Evolutionary conservation across 2,113 vertebrate genomes (phyloP).

Genomic region (Trachemys scripta): DNA sequence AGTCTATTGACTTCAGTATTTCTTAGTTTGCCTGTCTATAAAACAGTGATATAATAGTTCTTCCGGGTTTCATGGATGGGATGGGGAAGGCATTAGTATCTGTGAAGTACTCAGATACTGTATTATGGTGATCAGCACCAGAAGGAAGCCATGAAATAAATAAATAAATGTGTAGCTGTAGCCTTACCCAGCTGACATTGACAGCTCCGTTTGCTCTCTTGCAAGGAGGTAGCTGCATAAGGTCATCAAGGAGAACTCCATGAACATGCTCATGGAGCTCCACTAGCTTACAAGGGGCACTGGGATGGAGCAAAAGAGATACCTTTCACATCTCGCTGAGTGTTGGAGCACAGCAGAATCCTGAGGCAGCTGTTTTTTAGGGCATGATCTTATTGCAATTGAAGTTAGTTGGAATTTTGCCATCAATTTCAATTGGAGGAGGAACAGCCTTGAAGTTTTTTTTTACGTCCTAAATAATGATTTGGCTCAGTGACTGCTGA

Average conservation of each 20-base stretch:
- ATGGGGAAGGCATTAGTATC: not conserved
- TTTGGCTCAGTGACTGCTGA: not conserved
- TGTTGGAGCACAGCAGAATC: fast-evolving
- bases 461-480: not conserved
- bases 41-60: not conserved
- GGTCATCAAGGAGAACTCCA: too few relatives aligned
- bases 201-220: not conserved
- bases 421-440: not conserved
- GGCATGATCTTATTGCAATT: not conserved
- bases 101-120: not conserved
- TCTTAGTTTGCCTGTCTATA: not conserved
- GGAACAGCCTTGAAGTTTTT: not conserved
- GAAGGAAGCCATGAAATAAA: fast-evolving
- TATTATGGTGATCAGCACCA: not conserved
- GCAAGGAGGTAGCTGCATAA: not conserved
- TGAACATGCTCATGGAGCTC: not conserved
- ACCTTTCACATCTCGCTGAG: fast-evolving
- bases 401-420: not conserved
- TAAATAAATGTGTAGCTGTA: not conserved
- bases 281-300: not conserved
- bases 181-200: not conserved
- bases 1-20: not conserved
- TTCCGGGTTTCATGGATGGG: not conserved
- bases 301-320: not conserved
- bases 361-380: not conserved